A percentile compares a stretch with the other conserved stretches of the same genome.
These are phyloP conservation scores for Morphnarchus princeps DNA, from an alignment of 2,113 vertebrate species.

Conservation along the genomic window DNA sequence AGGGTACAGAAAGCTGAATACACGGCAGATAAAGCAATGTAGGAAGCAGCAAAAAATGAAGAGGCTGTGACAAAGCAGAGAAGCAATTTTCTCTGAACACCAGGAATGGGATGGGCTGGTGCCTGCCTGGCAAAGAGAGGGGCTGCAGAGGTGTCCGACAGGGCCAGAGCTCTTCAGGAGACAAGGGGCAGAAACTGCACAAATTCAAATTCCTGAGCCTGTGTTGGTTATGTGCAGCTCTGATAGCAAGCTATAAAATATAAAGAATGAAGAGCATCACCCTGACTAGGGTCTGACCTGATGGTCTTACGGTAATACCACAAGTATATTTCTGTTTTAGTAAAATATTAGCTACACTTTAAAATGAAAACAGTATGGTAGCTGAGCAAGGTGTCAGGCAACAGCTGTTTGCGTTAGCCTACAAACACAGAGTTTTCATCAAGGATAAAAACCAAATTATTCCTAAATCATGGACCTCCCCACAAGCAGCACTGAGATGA, in stretches of 20 bases:
- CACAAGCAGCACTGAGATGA: fast-evolving
- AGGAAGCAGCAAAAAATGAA: neutral
- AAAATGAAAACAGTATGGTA: neutral
- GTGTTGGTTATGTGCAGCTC: neutral
- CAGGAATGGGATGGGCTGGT: neutral
- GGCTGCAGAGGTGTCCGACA: neutral
- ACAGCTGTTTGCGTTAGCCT: fast-evolving
- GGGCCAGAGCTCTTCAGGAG: neutral
- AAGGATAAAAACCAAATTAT: neutral
- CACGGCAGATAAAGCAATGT: fast-evolving
- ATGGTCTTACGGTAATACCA: neutral
- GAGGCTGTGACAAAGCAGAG: neutral
- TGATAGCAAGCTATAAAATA: neutral
- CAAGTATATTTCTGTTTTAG: neutral
- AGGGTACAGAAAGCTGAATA: neutral
- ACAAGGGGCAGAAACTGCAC: neutral
- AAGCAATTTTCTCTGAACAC: neutral
- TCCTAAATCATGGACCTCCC: neutral
- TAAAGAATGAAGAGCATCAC: neutral
- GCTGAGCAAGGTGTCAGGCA: neutral
- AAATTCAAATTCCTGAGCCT: neutral
- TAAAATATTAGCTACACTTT: neutral
- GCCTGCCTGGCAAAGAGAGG: neutral
- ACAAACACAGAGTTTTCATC: neutral
- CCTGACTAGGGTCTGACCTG: neutral